Evolutionary conservation across 2,113 vertebrate genomes (phyloP).

Genomic region (Lepus americanus): DNA sequence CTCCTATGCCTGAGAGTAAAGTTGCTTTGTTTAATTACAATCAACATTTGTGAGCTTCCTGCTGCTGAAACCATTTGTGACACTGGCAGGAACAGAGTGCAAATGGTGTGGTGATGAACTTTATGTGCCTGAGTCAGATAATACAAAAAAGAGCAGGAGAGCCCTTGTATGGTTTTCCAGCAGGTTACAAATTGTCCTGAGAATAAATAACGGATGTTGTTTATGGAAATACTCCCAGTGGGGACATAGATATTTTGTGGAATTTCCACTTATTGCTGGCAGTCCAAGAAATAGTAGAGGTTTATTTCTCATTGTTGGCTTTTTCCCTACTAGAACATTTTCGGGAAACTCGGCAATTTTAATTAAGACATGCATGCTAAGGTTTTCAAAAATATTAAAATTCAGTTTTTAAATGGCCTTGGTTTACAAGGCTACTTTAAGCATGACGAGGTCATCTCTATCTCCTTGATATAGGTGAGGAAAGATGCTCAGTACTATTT

Average conservation of each 20-base stretch:
- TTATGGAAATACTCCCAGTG: conserved; percentile 36
- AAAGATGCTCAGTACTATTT: neutral
- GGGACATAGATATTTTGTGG: conserved; percentile 38
- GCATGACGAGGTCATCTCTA: neutral
- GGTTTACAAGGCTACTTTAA: neutral
- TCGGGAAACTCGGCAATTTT: neutral
- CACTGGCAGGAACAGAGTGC: conserved; percentile 1
- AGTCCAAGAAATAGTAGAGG: conserved; percentile 35
- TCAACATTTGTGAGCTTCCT: neutral
- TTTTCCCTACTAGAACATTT: neutral
- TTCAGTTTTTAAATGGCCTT: neutral
- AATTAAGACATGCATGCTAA: conserved; percentile 16
- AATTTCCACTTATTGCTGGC: conserved; percentile 59
- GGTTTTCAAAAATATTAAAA: neutral
- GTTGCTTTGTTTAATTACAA: conserved; percentile 40
- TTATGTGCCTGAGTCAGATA: conserved; percentile 11
- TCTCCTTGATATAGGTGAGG: neutral
- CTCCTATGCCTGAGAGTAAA: conserved; percentile 39
- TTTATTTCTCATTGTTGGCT: neutral
- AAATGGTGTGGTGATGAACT: conserved; percentile 38
- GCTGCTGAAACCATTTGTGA: conserved; percentile 51
- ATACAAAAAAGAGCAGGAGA: neutral
- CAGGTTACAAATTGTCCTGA: conserved; percentile 52
- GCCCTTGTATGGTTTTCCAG: conserved; percentile 12
- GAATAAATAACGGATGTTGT: conserved; percentile 18